phyloP scores from a whole-genome alignment of 2,113 vertebrate genomes.

The Corythoichthys haematopterus region DNA sequence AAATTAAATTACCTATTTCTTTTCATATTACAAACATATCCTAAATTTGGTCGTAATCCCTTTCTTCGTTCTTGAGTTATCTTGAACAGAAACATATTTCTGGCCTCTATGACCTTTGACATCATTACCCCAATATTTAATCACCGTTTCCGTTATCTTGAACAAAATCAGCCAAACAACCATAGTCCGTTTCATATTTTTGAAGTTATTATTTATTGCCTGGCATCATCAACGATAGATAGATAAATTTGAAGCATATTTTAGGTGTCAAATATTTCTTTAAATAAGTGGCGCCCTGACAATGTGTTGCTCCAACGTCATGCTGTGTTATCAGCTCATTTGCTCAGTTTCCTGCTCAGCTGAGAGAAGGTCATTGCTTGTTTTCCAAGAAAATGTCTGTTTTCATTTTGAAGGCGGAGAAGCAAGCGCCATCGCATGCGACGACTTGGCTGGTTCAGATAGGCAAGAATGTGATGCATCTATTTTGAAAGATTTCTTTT shows the following conservation, averaged over 20 bases:
- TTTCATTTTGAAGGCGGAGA: neutral
- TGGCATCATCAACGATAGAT: slow-evolving; percentile 12
- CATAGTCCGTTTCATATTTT: too few relatives aligned
- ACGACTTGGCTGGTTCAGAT: neutral
- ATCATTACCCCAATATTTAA: too few relatives aligned
- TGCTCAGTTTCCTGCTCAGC: neutral
- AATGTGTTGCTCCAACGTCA: neutral
- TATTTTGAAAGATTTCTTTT: neutral
- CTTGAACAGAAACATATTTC: too few relatives aligned
- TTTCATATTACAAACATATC: too few relatives aligned
- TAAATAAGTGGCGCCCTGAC: neutral
- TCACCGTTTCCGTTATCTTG: too few relatives aligned
- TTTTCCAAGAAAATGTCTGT: neutral
- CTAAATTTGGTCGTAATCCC: too few relatives aligned
- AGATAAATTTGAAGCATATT: neutral
- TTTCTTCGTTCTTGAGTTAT: too few relatives aligned
- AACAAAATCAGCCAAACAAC: too few relatives aligned
- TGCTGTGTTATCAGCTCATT: neutral
- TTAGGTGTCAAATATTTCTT: neutral
- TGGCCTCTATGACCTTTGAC: too few relatives aligned
- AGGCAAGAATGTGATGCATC: neutral
- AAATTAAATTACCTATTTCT: too few relatives aligned
- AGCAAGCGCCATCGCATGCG: neutral
- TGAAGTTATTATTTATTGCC: neutral
- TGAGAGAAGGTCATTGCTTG: neutral